Base-by-base conservation (phyloP, 2,888 invertebrate species). In the Habrosyne pyritoides region DNA sequence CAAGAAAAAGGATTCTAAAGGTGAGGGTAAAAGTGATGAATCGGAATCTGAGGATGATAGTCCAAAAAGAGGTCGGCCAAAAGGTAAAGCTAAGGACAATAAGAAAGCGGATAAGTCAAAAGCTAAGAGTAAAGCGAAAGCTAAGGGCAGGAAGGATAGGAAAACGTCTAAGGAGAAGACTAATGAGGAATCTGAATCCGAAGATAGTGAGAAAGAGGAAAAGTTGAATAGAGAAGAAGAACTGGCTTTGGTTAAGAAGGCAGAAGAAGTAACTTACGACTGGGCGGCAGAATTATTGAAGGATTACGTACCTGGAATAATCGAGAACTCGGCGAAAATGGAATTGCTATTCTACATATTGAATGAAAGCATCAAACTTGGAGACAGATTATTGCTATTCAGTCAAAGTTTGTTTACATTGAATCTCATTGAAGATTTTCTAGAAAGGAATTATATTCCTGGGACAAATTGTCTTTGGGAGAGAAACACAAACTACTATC, bases 321-420 rank as follows among this genome's bases (percentile, higher is more conserved):
- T 99, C 64, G 97, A 98, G 77, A 98, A 98, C 78, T 98, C 99
- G 2, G 97, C 97, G 1, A 99, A 99, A 92, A 97, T 99, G 96
- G 95, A 97, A 71, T 94, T 99, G 48, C 96, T 99, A 75, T 97
- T 99, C 85, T 96, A 96, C 68, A 96, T 99, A 62, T 93, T 99
- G 52, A 96, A 97, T 67, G 97, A 98, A 84, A 97, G 98, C 64
- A 95, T 99, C 54, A 94, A 94, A 58, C 85, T 96, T 60, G 98
- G 98, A 0, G 99, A 99, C 87, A 95, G 99, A 61, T 93, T 99
- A 57, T 93, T 99, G 54, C 95, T 99, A 3, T 99, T 99, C 85
- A 99, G 99, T 73, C 99, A 99, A 86, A 99, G 98, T 74, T 93
- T 99, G 57, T 96, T 99, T 70, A 99, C 99, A 0, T 90, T 99